Base-by-base conservation (phyloP, 1,140 invertebrate genomes). In the Bicyclus anynana region DNA sequence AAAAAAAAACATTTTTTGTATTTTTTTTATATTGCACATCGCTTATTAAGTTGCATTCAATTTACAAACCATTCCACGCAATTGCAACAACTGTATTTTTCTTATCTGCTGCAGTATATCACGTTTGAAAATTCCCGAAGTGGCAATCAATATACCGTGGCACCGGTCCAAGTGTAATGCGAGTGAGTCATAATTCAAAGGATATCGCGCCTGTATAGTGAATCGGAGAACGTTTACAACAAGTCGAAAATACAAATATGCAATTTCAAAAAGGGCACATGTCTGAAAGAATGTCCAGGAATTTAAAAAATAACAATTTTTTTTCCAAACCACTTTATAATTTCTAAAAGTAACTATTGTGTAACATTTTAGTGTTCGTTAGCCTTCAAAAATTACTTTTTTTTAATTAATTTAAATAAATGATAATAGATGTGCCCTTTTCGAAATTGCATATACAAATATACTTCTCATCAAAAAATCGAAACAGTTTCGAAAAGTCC, bases 111-210 rank as follows among this genome's bases (percentile, higher is more conserved):
- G 5, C 47, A 68, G 62, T 68, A 71, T 69, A 68, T 73, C 67
- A 74, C 63, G 64, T 68, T 73, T 65, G 64, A 75, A 79, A 79
- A 74, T 73, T 72, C 69, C 57, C 66, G 66, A 72, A 77, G 74
- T 73, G 65, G 72, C 72, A 79, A 79, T 79, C 74, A 72, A 79
- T 79, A 79, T 72, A 69, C 47, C 65, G 69, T 79, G 76, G 76
- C 76, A 67, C 59, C 40, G 67, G 47, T 72, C 76, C 76, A 79
- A 77, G 63, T 64, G 55, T 63, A 69, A 67, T 64, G 61, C 64
- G 67, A 67, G 67, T 56, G 69, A 67, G 59, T 67, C 65, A 77
- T 80, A 73, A 77, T 66, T 80, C 68, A 77, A 60, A 55, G 69
- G 76, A 69, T 72, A 74, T 70, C 61, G 62, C 69, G 66, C 66